Conservation (phyloP, 2,888 invertebrate species). For the Cosmopolites sordidus region DNA sequence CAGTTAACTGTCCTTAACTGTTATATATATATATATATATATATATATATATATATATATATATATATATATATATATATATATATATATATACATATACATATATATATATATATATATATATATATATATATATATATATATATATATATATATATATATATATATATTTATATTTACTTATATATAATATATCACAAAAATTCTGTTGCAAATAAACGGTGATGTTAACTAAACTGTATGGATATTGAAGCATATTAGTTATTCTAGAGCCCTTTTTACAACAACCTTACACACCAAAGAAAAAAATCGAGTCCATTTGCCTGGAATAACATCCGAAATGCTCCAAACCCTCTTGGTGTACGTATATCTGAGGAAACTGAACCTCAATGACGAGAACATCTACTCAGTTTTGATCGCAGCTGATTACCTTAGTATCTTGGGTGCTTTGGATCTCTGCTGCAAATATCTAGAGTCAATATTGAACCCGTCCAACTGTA, state of each 20-base stretch:
- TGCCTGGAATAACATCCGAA: conserved; percentile 73
- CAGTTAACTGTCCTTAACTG: too few relatives aligned
- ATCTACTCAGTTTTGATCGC: conserved; percentile 77
- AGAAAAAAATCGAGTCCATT: conserved; percentile 61
- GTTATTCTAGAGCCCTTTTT: conserved; percentile 66
- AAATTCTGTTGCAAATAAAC: too few relatives aligned
- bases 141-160: conserved; percentile 3
- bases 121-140: conserved; percentile 3
- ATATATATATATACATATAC: conserved; percentile 1
- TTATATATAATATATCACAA: too few relatives aligned
- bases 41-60: conserved; percentile 1
- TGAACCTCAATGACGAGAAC: conserved; percentile 71
- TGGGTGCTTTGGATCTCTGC: conserved; percentile 77
- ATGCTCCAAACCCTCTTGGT: conserved; percentile 76
- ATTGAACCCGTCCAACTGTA: conserved; percentile 73
- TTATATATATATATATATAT: conserved; percentile 5
- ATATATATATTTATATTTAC: too few relatives aligned
- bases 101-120: conserved; percentile 2
- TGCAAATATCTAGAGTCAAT: conserved; percentile 68
- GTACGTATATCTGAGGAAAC: conserved; percentile 78
- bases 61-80: conserved; percentile 3
- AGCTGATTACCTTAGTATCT: conserved; percentile 83
- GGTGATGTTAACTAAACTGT: too few relatives aligned
- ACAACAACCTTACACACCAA: conserved; percentile 75
- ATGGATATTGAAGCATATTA: too few relatives aligned